A percentile compares a stretch with the other conserved stretches of the same genome.
phyloP scores from a whole-genome alignment of 2,888 invertebrate genomes.

The Andrena bucephala region DNA sequence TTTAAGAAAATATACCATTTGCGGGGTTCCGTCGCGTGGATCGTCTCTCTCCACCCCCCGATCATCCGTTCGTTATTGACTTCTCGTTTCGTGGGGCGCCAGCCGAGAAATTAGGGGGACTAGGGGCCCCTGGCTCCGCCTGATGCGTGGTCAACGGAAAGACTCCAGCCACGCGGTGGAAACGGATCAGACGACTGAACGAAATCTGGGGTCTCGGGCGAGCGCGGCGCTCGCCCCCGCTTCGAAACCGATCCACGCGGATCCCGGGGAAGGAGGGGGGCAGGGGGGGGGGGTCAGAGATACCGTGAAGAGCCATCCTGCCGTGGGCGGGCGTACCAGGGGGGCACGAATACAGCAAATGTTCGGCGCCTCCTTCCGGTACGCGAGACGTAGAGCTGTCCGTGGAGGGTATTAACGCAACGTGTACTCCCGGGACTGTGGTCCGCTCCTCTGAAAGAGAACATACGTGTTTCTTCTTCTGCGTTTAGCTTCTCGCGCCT shows the following conservation, averaged over 20 bases:
- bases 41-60: background rate
- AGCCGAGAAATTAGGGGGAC: background rate
- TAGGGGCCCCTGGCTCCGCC: background rate
- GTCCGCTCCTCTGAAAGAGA: conserved; percentile 73
- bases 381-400: background rate
- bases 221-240: background rate
- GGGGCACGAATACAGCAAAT: background rate
- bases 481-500: background rate
- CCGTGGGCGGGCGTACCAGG: conserved; percentile 3
- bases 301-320: conserved; percentile 6
- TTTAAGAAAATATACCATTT: conserved; percentile 48
- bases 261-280: background rate
- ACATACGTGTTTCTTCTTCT: conserved; percentile 50
- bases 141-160: background rate
- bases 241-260: conserved; percentile 1
- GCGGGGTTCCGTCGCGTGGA: conserved; percentile 4
- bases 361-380: conserved; percentile 12
- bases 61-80: background rate
- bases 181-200: too few relatives aligned
- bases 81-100: background rate
- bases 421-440: conserved; percentile 71
- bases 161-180: too few relatives aligned
- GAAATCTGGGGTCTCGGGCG: background rate
- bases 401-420: conserved; percentile 63
- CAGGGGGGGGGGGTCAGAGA: conserved; percentile 8